Percentiles rank a stretch among this genome's conserved stretches.
Evolutionary conservation across 2,888 invertebrate genomes (phyloP).

Genomic region (Acanthosepion esculentum): DNA sequence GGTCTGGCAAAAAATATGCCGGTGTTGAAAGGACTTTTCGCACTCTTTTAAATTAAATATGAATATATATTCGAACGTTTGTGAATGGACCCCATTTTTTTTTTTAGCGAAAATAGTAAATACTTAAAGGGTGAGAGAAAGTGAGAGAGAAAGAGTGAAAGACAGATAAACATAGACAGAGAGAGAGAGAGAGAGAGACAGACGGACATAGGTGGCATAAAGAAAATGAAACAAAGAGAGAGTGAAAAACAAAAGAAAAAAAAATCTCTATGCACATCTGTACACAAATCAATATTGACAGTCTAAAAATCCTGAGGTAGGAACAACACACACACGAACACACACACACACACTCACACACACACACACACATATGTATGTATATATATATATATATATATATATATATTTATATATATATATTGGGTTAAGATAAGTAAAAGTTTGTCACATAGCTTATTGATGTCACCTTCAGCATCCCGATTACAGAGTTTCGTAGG

Average conservation of each 20-base stretch:
- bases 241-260: not conserved
- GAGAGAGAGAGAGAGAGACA: not conserved
- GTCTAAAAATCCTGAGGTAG: not conserved
- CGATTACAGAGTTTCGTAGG: too few relatives aligned
- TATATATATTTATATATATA: too few relatives aligned
- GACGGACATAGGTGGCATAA: not conserved
- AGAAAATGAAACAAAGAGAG: not conserved
- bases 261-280: not conserved
- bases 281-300: not conserved
- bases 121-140: not conserved
- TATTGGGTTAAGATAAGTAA: too few relatives aligned
- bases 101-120: not conserved
- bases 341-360: not conserved
- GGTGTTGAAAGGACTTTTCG: not conserved
- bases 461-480: too few relatives aligned
- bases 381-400: not conserved
- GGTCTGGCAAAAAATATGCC: fast-evolving
- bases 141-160: not conserved
- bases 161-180: not conserved
- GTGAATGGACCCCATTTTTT: not conserved
- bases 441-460: too few relatives aligned
- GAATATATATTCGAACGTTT: not conserved
- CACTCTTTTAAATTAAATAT: not conserved
- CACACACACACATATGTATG: not conserved
- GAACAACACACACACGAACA: not conserved